These are phyloP conservation scores for Timema cristinae DNA, from an alignment of 2,888 invertebrate species.

Conservation along the genomic window DNA sequence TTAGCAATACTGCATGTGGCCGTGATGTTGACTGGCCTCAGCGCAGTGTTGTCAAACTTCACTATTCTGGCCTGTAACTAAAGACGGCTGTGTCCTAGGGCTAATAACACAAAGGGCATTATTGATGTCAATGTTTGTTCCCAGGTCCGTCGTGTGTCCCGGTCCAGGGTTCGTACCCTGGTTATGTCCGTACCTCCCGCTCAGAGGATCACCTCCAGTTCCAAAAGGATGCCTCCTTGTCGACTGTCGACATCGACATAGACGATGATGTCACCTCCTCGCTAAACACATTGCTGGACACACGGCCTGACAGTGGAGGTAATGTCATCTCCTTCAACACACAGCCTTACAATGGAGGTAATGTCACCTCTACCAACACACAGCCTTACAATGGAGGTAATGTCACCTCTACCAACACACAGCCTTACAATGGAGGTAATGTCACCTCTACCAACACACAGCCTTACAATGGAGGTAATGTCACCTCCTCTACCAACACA, in stretches of 20 bases:
- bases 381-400: slow-evolving; percentile 41
- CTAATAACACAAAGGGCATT: too few relatives aligned
- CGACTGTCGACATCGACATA: slow-evolving; percentile 84
- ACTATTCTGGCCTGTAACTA: too few relatives aligned
- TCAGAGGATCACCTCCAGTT: slow-evolving; percentile 89
- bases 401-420: too few relatives aligned
- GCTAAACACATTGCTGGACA: slow-evolving; percentile 83
- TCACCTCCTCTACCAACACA: too few relatives aligned
- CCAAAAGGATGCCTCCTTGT: slow-evolving; percentile 72
- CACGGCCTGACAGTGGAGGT: slow-evolving; percentile 51
- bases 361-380: slow-evolving; percentile 15
- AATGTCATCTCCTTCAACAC: too few relatives aligned
- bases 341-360: too few relatives aligned
- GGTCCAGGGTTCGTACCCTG: slow-evolving; percentile 18
- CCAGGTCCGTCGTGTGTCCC: too few relatives aligned
- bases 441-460: slow-evolving; percentile 53
- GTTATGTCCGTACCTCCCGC: slow-evolving; percentile 78
- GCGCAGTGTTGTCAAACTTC: too few relatives aligned
- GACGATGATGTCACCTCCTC: slow-evolving; percentile 93
- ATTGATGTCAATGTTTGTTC: too few relatives aligned
- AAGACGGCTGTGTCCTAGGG: too few relatives aligned
- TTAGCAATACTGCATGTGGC: too few relatives aligned
- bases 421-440: neutral
- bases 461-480: slow-evolving; percentile 43
- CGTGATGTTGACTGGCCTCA: too few relatives aligned